These are phyloP conservation scores for Xyliphius kryptos DNA, from an alignment of 2,113 vertebrate species.

Conservation along the genomic window DNA sequence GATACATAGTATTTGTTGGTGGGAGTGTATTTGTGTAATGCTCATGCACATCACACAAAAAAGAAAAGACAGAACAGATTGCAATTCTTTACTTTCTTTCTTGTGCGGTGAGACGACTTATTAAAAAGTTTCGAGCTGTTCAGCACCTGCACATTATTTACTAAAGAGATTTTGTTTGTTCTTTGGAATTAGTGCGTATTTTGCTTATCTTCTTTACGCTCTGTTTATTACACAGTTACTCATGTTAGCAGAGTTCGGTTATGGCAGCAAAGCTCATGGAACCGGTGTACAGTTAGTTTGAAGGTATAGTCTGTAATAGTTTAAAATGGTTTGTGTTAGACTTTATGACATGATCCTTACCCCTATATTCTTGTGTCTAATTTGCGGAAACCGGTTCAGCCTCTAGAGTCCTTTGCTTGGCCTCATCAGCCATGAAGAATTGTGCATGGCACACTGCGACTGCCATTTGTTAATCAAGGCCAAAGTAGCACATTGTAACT, in stretches of 20 bases:
- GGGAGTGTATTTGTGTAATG: background rate
- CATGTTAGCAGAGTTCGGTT: too few relatives aligned
- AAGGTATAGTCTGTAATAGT: too few relatives aligned
- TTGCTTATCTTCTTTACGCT: too few relatives aligned
- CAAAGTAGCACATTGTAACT: conserved; percentile 72
- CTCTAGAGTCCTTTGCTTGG: conserved; percentile 1
- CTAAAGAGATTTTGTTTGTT: conserved; percentile 4
- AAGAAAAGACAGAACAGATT: background rate
- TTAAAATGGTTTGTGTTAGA: conserved; percentile 3
- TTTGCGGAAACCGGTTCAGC: conserved; percentile 12
- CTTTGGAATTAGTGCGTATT: conserved; percentile 2
- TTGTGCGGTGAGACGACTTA: background rate
- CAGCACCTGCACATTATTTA: conserved; percentile 2
- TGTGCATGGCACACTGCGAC: conserved; percentile 50
- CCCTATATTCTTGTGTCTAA: conserved; percentile 7
- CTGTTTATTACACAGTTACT: too few relatives aligned
- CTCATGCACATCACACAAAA: background rate
- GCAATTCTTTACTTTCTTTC: background rate
- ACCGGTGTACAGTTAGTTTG: too few relatives aligned
- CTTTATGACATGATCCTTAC: conserved; percentile 2
- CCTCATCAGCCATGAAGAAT: conserved; percentile 53
- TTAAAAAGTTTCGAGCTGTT: conserved; percentile 15
- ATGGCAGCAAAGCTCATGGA: too few relatives aligned
- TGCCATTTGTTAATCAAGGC: conserved; percentile 75
- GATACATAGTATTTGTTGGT: too few relatives aligned